Evolutionary conservation across 2,888 invertebrate species (phyloP).

Genomic region (Rotaria magnacalcarata): DNA sequence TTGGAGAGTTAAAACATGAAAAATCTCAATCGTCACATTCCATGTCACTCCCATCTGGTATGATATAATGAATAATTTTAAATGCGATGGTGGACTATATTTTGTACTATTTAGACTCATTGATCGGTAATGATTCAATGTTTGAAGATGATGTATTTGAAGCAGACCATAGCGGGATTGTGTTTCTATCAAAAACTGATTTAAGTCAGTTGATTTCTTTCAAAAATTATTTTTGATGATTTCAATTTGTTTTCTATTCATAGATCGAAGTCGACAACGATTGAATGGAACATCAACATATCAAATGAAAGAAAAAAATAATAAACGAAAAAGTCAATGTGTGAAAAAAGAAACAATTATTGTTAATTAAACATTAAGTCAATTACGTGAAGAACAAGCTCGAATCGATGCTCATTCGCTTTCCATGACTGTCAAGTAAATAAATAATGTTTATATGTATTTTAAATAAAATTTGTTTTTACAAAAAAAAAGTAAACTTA

Average conservation of each 20-base stretch:
- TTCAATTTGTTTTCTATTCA: too few species aligned
- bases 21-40: neutral
- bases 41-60: neutral
- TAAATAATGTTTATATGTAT: neutral
- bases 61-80: too few species aligned
- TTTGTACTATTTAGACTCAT: neutral
- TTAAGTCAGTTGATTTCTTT: neutral
- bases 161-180: neutral
- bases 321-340: neutral
- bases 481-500: neutral
- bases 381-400: conserved; percentile 10
- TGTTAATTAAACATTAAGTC: neutral
- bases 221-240: neutral
- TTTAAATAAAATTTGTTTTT: too few species aligned
- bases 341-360: neutral
- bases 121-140: neutral
- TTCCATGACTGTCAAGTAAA: neutral
- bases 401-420: conserved; percentile 1
- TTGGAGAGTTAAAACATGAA: neutral
- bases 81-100: too few species aligned
- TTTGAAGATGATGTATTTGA: conserved; percentile 1
- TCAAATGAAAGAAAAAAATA: neutral
- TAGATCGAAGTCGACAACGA: conserved; percentile 14
- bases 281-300: neutral
- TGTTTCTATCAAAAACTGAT: neutral